phyloP scores from a whole-genome alignment of 2,797 vertebrate species.

The Podarcis lilfordi region DNA sequence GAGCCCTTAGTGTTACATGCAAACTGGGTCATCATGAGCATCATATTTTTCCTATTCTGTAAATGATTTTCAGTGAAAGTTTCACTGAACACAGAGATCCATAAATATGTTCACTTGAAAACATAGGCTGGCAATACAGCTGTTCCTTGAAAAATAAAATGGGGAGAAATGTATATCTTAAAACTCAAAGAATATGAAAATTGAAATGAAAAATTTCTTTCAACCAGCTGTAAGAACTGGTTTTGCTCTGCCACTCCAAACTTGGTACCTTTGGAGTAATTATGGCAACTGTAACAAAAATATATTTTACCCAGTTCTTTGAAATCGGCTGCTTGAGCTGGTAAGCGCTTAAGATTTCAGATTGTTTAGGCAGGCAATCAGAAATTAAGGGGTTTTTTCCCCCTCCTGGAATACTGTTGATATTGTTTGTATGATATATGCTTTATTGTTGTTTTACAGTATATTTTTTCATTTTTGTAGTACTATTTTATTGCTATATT shows the following conservation, averaged over 20 bases:
- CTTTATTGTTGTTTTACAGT: conserved; percentile 31
- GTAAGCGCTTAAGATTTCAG: not conserved
- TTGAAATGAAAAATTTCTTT: not conserved
- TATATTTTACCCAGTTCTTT: not conserved
- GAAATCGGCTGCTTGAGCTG: not conserved
- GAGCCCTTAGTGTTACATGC: too few relatives aligned
- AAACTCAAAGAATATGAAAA: not conserved
- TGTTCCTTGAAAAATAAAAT: not conserved
- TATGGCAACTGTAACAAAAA: not conserved
- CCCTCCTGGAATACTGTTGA: not conserved
- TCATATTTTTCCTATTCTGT: not conserved
- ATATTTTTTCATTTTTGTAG: conserved; percentile 28
- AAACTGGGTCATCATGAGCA: not conserved
- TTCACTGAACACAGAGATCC: not conserved
- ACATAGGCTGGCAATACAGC: not conserved
- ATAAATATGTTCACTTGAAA: not conserved
- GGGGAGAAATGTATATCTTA: not conserved
- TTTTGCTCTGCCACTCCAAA: not conserved
- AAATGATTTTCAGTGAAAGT: not conserved
- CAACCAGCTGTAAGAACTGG: not conserved
- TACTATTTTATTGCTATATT: conserved; percentile 26
- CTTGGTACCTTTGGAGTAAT: not conserved
- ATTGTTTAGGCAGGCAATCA: not conserved
- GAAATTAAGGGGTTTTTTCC: not conserved
- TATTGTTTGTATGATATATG: conserved; percentile 23